Conservation (phyloP, 2,113 vertebrate species). For the Coregonus clupeaformis region DNA sequence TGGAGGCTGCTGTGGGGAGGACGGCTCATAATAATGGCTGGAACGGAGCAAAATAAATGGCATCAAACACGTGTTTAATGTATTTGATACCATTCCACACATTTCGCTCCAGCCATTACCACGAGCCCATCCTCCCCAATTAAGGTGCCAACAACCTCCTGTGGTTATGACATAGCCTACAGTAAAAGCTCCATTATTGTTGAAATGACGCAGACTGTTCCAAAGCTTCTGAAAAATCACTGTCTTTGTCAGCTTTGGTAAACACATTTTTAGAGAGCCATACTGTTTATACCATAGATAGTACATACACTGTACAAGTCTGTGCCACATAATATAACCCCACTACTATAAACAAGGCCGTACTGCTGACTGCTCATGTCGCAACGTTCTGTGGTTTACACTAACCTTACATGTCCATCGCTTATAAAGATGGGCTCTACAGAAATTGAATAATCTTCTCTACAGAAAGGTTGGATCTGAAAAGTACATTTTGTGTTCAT, state of each 20-base stretch:
- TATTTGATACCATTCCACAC: too few relatives aligned
- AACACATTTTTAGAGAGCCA: constrained; percentile 37
- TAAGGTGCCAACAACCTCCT: background rate
- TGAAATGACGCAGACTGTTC: constrained; percentile 48
- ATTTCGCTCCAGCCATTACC: too few relatives aligned
- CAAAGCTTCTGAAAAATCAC: constrained; percentile 24
- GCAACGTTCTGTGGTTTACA: background rate
- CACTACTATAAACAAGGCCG: background rate
- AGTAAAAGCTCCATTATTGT: constrained; percentile 50
- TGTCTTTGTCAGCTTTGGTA: constrained; percentile 47
- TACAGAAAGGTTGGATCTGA: background rate
- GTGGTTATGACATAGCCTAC: constrained; percentile 23
- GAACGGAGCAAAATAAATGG: too few relatives aligned
- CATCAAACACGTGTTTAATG: too few relatives aligned
- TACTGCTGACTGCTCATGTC: background rate
- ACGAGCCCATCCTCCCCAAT: too few relatives aligned
- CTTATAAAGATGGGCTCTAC: background rate
- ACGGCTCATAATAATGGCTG: too few relatives aligned
- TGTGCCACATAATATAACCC: background rate
- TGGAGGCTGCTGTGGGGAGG: too few relatives aligned
- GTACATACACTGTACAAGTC: background rate
- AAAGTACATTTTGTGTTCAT: background rate
- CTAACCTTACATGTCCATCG: background rate
- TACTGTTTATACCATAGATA: constrained; percentile 21
- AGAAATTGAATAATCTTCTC: background rate